Evolutionary conservation across 2,797 vertebrate species (phyloP).

Genomic region (Coreius guichenoti): DNA sequence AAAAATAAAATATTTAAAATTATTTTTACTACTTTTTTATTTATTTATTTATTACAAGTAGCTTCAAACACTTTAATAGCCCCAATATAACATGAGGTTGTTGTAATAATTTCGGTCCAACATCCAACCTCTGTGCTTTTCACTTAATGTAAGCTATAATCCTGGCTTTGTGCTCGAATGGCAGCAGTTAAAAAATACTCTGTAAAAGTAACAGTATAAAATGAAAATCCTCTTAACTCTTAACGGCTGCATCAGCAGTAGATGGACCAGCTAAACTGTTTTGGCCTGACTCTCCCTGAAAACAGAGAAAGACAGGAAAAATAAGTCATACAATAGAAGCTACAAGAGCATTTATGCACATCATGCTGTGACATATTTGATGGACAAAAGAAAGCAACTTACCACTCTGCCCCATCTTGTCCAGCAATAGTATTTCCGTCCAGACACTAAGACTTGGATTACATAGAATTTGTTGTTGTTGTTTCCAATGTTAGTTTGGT

Average conservation of each 20-base stretch:
- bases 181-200: neutral
- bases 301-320: slow-evolving; percentile 27
- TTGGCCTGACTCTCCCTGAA: slow-evolving; percentile 88
- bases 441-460: slow-evolving; percentile 82
- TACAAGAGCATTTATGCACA: neutral
- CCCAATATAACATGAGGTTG: too few species aligned
- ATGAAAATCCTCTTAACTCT: slow-evolving; percentile 71
- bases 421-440: slow-evolving; percentile 76
- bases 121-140: neutral
- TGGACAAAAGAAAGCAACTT: slow-evolving; percentile 60
- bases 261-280: slow-evolving; percentile 66
- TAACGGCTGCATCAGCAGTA: slow-evolving; percentile 76
- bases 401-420: slow-evolving; percentile 93
- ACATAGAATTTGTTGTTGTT: slow-evolving; percentile 97
- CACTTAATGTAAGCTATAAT: neutral
- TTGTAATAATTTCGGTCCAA: neutral
- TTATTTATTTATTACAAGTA: neutral
- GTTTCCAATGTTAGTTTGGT: slow-evolving; percentile 87
- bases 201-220: neutral
- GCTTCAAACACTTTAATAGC: neutral
- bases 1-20: neutral
- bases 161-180: neutral
- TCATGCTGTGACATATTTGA: neutral
- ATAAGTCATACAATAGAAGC: neutral
- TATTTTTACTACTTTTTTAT: neutral